A percentile compares a stretch with the other conserved stretches of the same genome.
Conservation (phyloP, 1,140 invertebrate genomes). For the Meloidogyne hapla region DNA sequence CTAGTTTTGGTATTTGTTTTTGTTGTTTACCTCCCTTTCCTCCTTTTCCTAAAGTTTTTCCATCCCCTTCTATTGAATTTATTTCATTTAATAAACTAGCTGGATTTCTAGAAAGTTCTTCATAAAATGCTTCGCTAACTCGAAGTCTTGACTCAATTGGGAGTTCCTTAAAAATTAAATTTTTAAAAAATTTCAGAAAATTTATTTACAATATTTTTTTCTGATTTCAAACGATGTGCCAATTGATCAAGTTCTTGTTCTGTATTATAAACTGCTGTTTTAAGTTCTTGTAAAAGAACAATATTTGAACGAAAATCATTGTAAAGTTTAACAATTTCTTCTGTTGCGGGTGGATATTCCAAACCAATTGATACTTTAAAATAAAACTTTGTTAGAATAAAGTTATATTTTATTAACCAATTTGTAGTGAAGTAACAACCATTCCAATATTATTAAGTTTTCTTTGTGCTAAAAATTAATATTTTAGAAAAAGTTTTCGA, state of each 20-base stretch:
- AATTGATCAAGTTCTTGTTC: conserved; percentile 36
- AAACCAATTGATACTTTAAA: conserved; percentile 26
- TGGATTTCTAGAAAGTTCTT: conserved; percentile 11
- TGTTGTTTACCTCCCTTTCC: conserved; percentile 15
- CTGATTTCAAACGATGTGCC: conserved; percentile 19
- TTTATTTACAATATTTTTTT: conserved; percentile 31
- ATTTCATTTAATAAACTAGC: conserved; percentile 2
- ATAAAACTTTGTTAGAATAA: not conserved
- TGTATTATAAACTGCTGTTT: conserved; percentile 43
- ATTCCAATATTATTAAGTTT: not conserved
- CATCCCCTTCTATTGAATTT: conserved; percentile 1
- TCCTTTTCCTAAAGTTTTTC: not conserved
- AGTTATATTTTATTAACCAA: not conserved
- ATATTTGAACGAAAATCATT: conserved; percentile 50
- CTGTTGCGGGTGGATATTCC: conserved; percentile 38
- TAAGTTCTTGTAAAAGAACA: conserved; percentile 47
- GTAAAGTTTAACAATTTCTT: conserved; percentile 46
- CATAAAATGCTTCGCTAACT: conserved; percentile 20
- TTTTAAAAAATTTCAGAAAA: not conserved
- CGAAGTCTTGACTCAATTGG: conserved; percentile 22
- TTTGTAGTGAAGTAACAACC: not conserved
- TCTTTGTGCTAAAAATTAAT: conserved; percentile 12
- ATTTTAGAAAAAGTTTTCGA: conserved; percentile 28
- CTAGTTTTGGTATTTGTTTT: not conserved
- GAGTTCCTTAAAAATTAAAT: conserved; percentile 9